Conservation (phyloP, 2,888 invertebrate species). For the Dascillus cervinus region DNA sequence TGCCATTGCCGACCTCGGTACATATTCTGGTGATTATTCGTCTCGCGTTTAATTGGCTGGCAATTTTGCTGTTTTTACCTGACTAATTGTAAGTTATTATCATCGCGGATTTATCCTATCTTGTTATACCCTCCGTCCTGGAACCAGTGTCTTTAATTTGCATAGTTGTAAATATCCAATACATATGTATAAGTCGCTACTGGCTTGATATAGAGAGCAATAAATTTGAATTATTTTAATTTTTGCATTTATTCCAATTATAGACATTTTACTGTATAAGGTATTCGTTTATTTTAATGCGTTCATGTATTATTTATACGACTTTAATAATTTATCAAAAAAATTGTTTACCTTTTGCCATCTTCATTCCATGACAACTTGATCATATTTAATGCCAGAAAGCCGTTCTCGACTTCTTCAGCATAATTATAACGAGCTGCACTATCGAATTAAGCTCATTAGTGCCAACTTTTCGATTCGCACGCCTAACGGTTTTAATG, state of each 20-base stretch:
- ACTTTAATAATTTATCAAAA: too few relatives aligned
- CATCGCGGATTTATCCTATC: constrained; percentile 22
- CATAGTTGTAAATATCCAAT: constrained; percentile 32
- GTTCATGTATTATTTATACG: constrained; percentile 28
- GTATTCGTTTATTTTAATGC: constrained; percentile 27
- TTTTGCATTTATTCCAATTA: constrained; percentile 33
- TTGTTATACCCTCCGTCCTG: constrained; percentile 17
- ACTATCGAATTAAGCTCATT: too few relatives aligned
- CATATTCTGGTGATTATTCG: constrained; percentile 12
- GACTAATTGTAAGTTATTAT: constrained; percentile 26
- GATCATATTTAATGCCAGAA: too few relatives aligned
- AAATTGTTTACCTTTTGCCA: too few relatives aligned
- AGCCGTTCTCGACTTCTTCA: too few relatives aligned
- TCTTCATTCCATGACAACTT: too few relatives aligned
- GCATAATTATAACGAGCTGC: too few relatives aligned
- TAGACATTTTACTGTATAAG: constrained; percentile 28
- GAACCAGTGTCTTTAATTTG: constrained; percentile 23
- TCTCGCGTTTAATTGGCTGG: constrained; percentile 19
- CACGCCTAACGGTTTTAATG: too few relatives aligned
- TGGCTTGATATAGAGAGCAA: constrained; percentile 29
- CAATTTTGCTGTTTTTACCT: constrained; percentile 17
- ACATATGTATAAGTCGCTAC: constrained; percentile 31
- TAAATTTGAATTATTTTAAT: constrained; percentile 34
- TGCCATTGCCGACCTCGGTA: constrained; percentile 13
- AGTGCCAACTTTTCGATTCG: too few relatives aligned